These are phyloP conservation scores for Mormyrops attenuatus DNA, from an alignment of 2,797 vertebrate genomes.

Conservation along the genomic window DNA sequence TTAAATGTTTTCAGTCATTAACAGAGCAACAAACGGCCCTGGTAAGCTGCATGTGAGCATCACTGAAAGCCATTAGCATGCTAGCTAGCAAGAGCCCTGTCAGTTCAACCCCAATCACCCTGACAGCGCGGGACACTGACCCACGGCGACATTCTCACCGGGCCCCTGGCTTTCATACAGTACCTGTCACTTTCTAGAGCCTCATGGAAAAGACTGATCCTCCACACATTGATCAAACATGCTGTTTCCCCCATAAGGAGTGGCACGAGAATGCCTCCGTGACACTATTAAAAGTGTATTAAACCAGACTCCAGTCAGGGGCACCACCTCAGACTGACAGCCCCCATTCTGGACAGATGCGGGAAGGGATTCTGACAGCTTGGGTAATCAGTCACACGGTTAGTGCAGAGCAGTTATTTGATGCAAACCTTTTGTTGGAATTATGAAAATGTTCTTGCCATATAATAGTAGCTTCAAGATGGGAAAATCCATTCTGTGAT, in stretches of 20 bases:
- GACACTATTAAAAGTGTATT: conserved; percentile 17
- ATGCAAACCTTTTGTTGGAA: neutral
- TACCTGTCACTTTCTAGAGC: conserved; percentile 9
- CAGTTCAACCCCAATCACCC: neutral
- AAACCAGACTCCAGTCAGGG: conserved; percentile 20
- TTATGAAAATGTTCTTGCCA: neutral
- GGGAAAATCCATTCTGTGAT: neutral
- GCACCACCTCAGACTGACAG: neutral
- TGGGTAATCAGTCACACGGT: neutral
- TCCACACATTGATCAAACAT: conserved; percentile 20
- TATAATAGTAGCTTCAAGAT: neutral
- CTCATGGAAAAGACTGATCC: conserved; percentile 20
- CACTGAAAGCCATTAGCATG: neutral
- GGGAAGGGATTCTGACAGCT: neutral
- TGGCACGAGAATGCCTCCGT: neutral
- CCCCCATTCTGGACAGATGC: neutral
- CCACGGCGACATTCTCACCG: neutral
- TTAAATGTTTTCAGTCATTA: neutral
- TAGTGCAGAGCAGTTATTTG: neutral
- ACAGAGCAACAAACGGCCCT: neutral
- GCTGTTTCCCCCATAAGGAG: neutral
- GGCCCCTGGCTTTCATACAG: neutral
- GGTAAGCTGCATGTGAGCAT: neutral
- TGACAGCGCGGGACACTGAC: neutral
- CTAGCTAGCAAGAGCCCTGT: neutral